Evolutionary conservation across 2,113 vertebrate species (phyloP).

Genomic region (Eurystomus gularis): DNA sequence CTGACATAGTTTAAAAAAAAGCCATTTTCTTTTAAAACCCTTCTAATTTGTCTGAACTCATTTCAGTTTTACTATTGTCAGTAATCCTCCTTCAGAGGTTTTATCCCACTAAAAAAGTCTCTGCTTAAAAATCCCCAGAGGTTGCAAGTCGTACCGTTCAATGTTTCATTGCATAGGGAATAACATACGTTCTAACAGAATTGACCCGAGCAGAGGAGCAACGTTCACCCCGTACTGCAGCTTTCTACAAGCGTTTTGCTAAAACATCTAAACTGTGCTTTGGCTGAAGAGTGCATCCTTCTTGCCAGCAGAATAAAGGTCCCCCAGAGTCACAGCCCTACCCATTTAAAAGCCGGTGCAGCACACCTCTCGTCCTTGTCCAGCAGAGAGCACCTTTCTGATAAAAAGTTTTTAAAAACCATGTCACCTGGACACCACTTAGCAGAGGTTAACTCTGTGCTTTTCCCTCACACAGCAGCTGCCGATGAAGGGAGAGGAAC

Average conservation of each 20-base stretch:
- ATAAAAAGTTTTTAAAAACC: background rate
- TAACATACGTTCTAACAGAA: slow-evolving; percentile 45
- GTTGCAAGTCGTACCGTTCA: slow-evolving; percentile 61
- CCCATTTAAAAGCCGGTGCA: background rate
- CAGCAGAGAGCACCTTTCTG: slow-evolving; percentile 5
- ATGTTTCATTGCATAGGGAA: slow-evolving; percentile 76
- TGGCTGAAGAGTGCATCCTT: background rate
- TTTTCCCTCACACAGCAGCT: slow-evolving; percentile 28
- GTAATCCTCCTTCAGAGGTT: slow-evolving; percentile 42
- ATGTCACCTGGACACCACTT: background rate
- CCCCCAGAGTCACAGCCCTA: background rate
- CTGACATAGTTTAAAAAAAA: background rate
- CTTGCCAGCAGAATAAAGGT: background rate
- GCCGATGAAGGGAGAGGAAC: background rate
- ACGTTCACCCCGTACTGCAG: slow-evolving; percentile 8
- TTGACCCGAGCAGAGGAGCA: slow-evolving; percentile 43
- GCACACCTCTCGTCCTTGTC: background rate
- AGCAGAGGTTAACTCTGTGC: background rate
- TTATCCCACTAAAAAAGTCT: slow-evolving; percentile 62
- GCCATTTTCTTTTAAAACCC: background rate
- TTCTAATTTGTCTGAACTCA: slow-evolving; percentile 30
- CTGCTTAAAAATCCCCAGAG: slow-evolving; percentile 38
- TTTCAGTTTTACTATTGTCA: slow-evolving; percentile 36
- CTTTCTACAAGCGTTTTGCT: slow-evolving; percentile 17
- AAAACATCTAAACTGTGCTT: background rate